Percentiles rank a stretch among this genome's conserved stretches.
phyloP scores from a whole-genome alignment of 2,888 invertebrate genomes.

The Thymelicus acteon region DNA sequence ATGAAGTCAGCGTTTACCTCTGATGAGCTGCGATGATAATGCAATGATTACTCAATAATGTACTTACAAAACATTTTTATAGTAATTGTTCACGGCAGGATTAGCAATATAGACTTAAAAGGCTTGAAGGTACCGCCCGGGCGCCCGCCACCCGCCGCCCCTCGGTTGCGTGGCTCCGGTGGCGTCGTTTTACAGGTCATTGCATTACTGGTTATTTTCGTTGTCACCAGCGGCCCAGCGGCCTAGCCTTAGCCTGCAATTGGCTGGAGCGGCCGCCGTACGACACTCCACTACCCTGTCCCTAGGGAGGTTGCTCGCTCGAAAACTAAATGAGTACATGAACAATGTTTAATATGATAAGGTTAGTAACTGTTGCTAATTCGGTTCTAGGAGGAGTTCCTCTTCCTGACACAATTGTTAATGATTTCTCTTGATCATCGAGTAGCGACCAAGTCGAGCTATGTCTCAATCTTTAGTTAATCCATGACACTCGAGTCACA shows the following conservation, averaged over 20 bases:
- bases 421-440: no score
- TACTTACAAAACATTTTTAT: not conserved
- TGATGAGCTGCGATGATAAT: no score
- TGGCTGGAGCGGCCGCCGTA: constrained; percentile 11
- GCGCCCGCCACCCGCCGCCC: not conserved
- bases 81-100: not conserved
- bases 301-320: constrained; percentile 12
- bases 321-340: constrained; percentile 7
- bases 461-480: no score
- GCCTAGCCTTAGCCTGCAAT: constrained; percentile 14
- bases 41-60: no score
- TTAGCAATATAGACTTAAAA: constrained; percentile 13
- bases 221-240: not conserved
- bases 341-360: no score
- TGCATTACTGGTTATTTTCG: constrained; percentile 27
- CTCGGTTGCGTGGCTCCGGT: constrained; percentile 19
- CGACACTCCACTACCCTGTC: constrained; percentile 17
- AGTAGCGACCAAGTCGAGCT: no score
- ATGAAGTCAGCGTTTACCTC: no score
- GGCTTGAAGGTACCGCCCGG: not conserved
- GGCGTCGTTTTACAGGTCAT: constrained; percentile 27
- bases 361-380: no score
- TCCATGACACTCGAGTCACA: no score
- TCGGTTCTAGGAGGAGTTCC: no score
- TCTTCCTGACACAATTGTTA: no score